These are phyloP conservation scores for Scalopus aquaticus DNA, from an alignment of 2,113 vertebrate genomes.

Conservation along the genomic window DNA sequence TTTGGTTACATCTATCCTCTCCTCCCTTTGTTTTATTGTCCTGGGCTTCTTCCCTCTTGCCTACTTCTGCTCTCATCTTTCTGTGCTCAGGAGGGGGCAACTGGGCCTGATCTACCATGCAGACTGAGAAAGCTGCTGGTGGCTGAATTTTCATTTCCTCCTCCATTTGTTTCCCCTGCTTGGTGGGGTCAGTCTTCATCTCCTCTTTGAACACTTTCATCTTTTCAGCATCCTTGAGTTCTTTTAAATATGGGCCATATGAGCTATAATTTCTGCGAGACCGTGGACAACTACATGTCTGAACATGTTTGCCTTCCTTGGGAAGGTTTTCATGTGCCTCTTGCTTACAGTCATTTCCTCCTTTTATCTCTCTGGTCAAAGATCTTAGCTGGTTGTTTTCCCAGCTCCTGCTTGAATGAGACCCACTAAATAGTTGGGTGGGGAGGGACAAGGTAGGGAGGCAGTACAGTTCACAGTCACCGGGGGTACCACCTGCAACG, in stretches of 20 bases:
- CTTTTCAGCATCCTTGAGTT: background rate
- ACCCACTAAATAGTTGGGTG: background rate
- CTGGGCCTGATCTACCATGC: background rate
- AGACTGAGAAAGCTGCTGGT: background rate
- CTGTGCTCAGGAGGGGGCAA: background rate
- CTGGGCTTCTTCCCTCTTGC: background rate
- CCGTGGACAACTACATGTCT: background rate
- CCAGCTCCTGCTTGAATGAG: background rate
- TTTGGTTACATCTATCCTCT: background rate
- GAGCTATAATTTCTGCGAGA: background rate
- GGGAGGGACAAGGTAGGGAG: background rate
- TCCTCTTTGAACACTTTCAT: background rate
- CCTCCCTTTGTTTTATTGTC: background rate
- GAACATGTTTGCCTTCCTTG: background rate
- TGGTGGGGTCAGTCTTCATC: background rate
- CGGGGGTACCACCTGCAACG: background rate
- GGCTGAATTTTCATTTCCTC: background rate
- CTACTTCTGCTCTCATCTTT: conserved; percentile 21
- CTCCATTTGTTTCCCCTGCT: background rate
- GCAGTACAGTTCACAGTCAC: background rate
- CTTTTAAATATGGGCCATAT: background rate
- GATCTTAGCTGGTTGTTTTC: background rate
- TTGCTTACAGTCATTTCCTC: background rate
- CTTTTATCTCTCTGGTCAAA: background rate
- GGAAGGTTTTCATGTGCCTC: background rate